Percentiles rank a stretch among this genome's conserved stretches.
phyloP scores from a whole-genome alignment of 2,888 invertebrate genomes.

The Drosophila trichaetosa region DNA sequence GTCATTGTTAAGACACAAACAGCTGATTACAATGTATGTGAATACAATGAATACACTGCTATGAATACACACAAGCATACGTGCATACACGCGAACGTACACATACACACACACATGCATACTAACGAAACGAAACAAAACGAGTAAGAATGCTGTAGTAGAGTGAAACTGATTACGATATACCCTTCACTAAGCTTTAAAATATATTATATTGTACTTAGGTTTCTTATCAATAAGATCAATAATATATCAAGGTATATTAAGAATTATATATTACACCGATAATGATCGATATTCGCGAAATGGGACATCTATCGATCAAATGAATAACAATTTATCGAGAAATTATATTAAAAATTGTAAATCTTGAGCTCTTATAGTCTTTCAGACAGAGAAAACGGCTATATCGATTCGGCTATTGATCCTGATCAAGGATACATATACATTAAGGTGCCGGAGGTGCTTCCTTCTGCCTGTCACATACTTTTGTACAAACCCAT shows the following conservation, averaged over 20 bases:
- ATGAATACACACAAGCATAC: conserved; percentile 9
- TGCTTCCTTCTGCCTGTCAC: background rate
- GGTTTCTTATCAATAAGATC: background rate
- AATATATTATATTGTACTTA: background rate
- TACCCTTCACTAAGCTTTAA: background rate
- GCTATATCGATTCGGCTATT: no score
- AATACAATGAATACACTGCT: conserved; percentile 23
- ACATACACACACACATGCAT: background rate
- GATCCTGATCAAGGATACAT: background rate
- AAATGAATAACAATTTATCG: background rate
- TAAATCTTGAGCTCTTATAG: background rate
- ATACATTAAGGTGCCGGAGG: background rate
- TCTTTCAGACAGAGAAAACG: background rate
- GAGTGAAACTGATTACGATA: background rate
- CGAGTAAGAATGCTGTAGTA: background rate
- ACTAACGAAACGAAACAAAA: conserved; percentile 7
- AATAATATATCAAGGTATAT: background rate
- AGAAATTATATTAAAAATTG: background rate
- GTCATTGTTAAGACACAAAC: conserved; percentile 52
- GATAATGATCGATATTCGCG: background rate
- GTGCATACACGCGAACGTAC: background rate
- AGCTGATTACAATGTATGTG: conserved; percentile 48
- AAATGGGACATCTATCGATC: background rate
- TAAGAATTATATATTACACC: background rate
- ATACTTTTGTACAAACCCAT: background rate